These are phyloP conservation scores for Drosophila rhopaloa DNA, from an alignment of 1,140 invertebrate genomes.

Conservation along the genomic window DNA sequence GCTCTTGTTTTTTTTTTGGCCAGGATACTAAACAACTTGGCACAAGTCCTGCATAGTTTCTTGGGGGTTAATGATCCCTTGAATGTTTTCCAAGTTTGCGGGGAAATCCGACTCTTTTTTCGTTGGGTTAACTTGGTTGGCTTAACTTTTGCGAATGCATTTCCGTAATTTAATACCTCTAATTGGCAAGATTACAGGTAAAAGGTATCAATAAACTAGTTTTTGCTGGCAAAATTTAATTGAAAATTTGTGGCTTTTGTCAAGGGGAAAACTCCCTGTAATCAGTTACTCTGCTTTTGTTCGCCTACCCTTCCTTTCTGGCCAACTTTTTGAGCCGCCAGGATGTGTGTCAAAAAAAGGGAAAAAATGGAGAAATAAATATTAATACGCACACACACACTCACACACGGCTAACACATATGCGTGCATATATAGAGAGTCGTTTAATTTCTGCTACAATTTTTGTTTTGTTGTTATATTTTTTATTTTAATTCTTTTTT, in stretches of 20 bases:
- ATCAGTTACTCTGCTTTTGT: conserved; percentile 19
- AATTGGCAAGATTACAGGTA: conserved; percentile 15
- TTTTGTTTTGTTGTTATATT: conserved; percentile 51
- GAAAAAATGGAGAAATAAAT: conserved; percentile 41
- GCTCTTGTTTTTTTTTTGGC: conserved; percentile 8
- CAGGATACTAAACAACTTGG: conserved; percentile 44
- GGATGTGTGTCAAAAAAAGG: conserved; percentile 49
- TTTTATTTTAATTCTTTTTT: conserved; percentile 76
- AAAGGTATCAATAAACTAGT: conserved; percentile 2
- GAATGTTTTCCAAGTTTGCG: conserved; percentile 30
- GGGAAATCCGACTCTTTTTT: conserved; percentile 25
- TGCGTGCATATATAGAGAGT: conserved; percentile 19
- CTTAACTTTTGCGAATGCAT: conserved; percentile 2
- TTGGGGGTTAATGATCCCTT: conserved; percentile 44
- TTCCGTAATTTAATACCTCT: conserved; percentile 34
- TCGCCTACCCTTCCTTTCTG: background rate
- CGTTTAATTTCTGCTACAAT: conserved; percentile 61
- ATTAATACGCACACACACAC: conserved; percentile 39
- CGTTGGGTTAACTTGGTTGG: conserved; percentile 2
- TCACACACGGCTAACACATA: background rate
- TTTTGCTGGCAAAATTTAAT: conserved; percentile 9
- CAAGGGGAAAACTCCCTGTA: background rate
- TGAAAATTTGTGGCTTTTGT: conserved; percentile 16
- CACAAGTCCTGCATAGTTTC: conserved; percentile 33
- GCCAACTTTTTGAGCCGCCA: conserved; percentile 11